Evolutionary conservation across 2,797 vertebrate genomes (phyloP).

Genomic region (Acanthiza pusilla): DNA sequence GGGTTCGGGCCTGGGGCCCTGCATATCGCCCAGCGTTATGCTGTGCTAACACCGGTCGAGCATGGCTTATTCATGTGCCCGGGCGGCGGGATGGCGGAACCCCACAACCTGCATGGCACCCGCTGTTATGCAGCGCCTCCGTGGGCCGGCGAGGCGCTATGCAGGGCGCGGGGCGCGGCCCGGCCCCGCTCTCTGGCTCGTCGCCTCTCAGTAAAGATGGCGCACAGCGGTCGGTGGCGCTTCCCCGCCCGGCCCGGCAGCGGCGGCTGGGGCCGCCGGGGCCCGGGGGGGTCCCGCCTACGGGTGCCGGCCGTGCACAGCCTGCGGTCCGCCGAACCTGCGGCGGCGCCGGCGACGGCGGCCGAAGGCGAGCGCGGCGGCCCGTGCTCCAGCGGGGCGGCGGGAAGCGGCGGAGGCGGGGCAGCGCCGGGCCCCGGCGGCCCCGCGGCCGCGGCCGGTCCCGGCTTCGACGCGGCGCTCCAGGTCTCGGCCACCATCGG

Average conservation of each 20-base stretch:
- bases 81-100: not conserved
- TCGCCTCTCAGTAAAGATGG: conserved; percentile 98
- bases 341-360: conserved; percentile 64
- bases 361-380: conserved; percentile 56
- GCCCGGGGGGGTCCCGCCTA: conserved; percentile 82
- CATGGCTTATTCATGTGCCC: not conserved
- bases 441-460: conserved; percentile 79
- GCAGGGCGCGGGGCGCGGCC: conserved; percentile 81
- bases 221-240: conserved; percentile 99
- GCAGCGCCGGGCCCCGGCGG: conserved; percentile 85
- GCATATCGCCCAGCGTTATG: conserved; percentile 4
- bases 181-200: conserved; percentile 91
- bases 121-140: conserved; percentile 1
- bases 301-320: conserved; percentile 82
- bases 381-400: not conserved
- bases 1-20: not conserved
- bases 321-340: conserved; percentile 85
- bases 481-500: conserved; percentile 94
- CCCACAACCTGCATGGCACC: conserved; percentile 44
- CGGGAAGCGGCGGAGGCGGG: conserved; percentile 43
- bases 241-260: conserved; percentile 99
- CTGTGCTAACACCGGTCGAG: accelerated
- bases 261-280: conserved; percentile 80
- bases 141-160: not conserved
- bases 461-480: conserved; percentile 94